Evolutionary conservation across 1,140 invertebrate species (phyloP), one percentile per base, ranked within the genome.

Genomic region (Drosophila setifemur): DNA sequence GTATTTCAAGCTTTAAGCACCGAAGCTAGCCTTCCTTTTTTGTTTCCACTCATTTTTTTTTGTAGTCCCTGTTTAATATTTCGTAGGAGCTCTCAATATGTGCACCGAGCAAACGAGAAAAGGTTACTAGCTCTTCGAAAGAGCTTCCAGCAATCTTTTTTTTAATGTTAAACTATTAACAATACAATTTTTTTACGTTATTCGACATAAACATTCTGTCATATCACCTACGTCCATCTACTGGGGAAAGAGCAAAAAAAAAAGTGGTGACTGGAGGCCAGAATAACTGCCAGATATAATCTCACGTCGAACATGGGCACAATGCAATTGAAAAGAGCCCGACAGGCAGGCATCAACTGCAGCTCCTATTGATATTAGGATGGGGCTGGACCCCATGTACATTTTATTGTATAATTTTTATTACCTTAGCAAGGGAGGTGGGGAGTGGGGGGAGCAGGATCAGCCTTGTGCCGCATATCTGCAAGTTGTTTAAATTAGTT

Each of bases 401-500:
- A 33, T 40, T 66, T 31, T 40, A 40, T 82, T 81, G 77, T 82
- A 68, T 72, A 76, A 82, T 82, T 82, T 79, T 48, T 81, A 82
- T 82, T 81, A 54, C 72, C 71, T 76, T 44, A 44, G 31, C 48
- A 12, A 26, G 28, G 21, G 33, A 23, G 33, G 33, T 11, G 8
- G 11, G 11, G 14, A 11, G 7, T 12, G 12, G 9, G 14, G 44
- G 28, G 5, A 2, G 19, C 14, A 6, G 49, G 16, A 5, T 14
- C 40, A 53, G 40, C 64, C 44, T 42, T 48, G 54, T 18, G 14
- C 39, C 55, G 77, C 61, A 50, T 77, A 83, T 83, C 68, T 82
- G 78, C 73, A 74, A 74, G 74, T 79, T 85, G 58, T 78, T 83
- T 83, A 83, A 83, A 83, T 83, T 85, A 83, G 78, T 83, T 83